Evolutionary conservation across 2,888 invertebrate species (phyloP).

Genomic region (Drosophila falleni): DNA sequence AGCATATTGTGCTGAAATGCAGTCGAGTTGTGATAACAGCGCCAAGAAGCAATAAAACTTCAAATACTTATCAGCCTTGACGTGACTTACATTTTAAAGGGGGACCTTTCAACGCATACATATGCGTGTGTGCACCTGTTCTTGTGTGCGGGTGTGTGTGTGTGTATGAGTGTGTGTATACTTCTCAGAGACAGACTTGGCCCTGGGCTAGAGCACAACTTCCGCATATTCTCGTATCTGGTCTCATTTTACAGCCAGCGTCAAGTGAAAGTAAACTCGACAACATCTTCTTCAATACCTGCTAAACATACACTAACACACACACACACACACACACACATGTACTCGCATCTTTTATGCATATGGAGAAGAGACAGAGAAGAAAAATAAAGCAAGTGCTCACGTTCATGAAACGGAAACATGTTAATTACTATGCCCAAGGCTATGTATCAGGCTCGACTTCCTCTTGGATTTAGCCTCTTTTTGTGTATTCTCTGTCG

Average conservation of each 20-base stretch:
- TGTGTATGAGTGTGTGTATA: conserved; percentile 9
- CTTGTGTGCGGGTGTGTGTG: too few species aligned
- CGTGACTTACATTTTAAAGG: conserved; percentile 77
- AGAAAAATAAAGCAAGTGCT: conserved; percentile 13
- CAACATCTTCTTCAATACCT: conserved; percentile 57
- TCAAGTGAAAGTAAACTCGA: conserved; percentile 68
- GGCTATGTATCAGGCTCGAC: conserved; percentile 74
- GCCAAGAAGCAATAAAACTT: conserved; percentile 69
- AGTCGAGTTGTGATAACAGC: conserved; percentile 63
- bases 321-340: conserved; percentile 31
- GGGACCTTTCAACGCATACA: conserved; percentile 56
- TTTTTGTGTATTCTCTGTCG: conserved; percentile 33
- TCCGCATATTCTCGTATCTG: conserved; percentile 63
- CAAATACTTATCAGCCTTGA: conserved; percentile 70
- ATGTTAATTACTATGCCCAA: conserved; percentile 84
- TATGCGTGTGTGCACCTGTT: conserved; percentile 1
- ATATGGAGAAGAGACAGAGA: conserved; percentile 34
- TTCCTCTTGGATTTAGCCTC: conserved; percentile 58
- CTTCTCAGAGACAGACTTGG: conserved; percentile 31
- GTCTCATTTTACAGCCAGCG: conserved; percentile 58
- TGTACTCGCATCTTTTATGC: conserved; percentile 51
- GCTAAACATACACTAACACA: conserved; percentile 32
- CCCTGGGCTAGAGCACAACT: conserved; percentile 50
- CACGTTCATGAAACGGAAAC: conserved; percentile 78
- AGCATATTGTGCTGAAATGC: conserved; percentile 60